A percentile compares a stretch with the other conserved stretches of the same genome.
These are phyloP conservation scores for Trematomus loennbergii DNA, from an alignment of 2,113 vertebrate genomes.

Conservation along the genomic window DNA sequence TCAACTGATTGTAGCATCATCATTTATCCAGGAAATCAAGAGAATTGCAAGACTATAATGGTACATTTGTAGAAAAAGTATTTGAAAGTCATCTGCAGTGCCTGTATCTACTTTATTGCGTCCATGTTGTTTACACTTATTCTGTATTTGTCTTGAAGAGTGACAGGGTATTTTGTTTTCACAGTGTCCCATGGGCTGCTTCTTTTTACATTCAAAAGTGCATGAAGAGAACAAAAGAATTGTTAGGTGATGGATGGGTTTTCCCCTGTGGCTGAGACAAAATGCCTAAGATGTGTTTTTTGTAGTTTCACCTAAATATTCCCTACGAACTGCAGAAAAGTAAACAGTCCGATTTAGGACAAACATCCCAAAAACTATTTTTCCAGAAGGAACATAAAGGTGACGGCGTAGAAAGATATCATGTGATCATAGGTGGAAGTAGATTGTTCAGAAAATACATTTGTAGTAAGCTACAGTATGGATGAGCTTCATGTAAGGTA, in stretches of 20 bases:
- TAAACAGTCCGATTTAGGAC: neutral
- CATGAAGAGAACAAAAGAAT: slow-evolving; percentile 24
- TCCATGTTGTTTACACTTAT: slow-evolving; percentile 17
- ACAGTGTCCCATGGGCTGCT: slow-evolving; percentile 12
- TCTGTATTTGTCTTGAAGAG: slow-evolving; percentile 26
- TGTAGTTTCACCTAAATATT: slow-evolving; percentile 29
- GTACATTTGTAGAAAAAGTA: neutral
- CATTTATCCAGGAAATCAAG: neutral
- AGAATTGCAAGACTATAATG: neutral
- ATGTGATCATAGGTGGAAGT: no score
- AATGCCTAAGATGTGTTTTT: slow-evolving; percentile 33
- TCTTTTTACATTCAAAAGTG: slow-evolving; percentile 42
- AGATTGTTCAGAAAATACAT: neutral
- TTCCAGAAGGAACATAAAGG: no score
- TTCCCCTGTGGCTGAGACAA: slow-evolving; percentile 30
- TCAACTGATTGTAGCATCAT: neutral
- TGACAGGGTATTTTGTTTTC: slow-evolving; percentile 42
- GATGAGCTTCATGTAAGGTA: neutral
- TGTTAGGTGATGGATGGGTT: slow-evolving; percentile 45
- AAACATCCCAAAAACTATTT: no score
- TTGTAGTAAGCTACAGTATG: neutral
- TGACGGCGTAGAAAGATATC: no score
- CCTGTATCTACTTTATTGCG: slow-evolving; percentile 23
- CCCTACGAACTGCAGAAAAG: slow-evolving; percentile 1
- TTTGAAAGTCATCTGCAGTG: neutral